Evolutionary conservation across 2,113 vertebrate genomes (phyloP), one percentile per base, ranked within the genome.

Genomic region (Equus przewalskii): DNA sequence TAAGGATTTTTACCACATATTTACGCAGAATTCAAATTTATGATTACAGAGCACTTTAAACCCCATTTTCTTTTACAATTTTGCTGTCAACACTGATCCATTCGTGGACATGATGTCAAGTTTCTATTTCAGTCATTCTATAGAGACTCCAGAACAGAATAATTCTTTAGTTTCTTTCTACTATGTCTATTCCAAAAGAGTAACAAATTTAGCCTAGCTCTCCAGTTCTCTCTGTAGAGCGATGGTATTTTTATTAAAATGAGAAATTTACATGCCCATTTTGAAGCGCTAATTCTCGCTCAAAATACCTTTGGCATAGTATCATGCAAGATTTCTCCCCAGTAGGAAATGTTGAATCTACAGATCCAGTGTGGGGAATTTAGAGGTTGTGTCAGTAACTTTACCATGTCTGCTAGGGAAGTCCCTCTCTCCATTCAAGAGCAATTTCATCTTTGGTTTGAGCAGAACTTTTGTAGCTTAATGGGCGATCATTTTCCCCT

Each of bases 211-310:
- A 95, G 67, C 84, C 64, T 80, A 44, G 78, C 51, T 96, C 75
- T 92, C 78, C 58, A 80, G 87, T 80, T 97, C 56, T 94, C 65
- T 96, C 56, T 87, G 81, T 64, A 86, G 58, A 95, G 62, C 75
- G 92, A 87, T 92, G 89, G 54, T 83, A 96, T 98, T 98, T 98
- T 97, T 96, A 96, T 92, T 95, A 94, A 92, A 92, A 94, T 94
- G 94, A 97, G 95, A 96, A 98, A 96, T 96, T 96, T 94, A 51
- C 73, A 94, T 92, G 79, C 70, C 69, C 54, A 92, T 97, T 98
- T 96, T 73, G 96, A 96, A 98, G 89, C 92, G 87, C 80, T 97
- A 97, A 96, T 96, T 97, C 86, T 92, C 97, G 60, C n/a, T 97
- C 96, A 96, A 86, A 98, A 97, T 96, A 96, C 58, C 60, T 96